Percentiles rank a stretch among this genome's conserved stretches.
Conservation (phyloP, 2,888 invertebrate species). For the Mythimna pallens region DNA sequence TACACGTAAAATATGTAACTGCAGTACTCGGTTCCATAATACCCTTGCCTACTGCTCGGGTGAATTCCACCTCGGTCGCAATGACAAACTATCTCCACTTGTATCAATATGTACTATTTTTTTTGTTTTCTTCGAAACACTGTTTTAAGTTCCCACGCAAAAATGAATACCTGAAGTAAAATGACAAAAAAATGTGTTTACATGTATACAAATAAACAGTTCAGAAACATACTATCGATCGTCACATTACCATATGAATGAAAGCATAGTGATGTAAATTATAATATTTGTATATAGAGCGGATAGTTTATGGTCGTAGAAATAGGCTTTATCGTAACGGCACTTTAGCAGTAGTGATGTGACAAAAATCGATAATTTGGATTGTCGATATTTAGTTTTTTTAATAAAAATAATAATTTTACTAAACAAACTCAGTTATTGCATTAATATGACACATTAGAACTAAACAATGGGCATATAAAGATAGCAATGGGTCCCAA, state of each 20-base stretch:
- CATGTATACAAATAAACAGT: neutral
- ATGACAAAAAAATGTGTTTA: neutral
- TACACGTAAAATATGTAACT: no score
- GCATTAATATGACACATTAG: no score
- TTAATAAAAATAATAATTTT: no score
- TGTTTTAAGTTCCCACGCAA: neutral
- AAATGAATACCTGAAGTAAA: neutral
- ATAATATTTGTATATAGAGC: constrained; percentile 36
- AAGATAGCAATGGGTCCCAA: no score
- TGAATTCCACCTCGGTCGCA: no score
- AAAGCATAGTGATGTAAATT: constrained; percentile 20
- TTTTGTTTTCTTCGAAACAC: no score
- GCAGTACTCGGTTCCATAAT: no score
- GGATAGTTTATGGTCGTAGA: constrained; percentile 40
- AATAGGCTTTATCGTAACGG: constrained; percentile 63
- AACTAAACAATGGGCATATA: no score
- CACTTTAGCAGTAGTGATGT: constrained; percentile 71
- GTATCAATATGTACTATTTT: no score
- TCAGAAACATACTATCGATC: neutral
- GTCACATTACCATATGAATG: constrained; percentile 36
- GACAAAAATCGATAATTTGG: constrained; percentile 34
- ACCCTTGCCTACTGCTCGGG: no score
- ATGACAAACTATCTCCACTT: no score
- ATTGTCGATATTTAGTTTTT: constrained; percentile 28
- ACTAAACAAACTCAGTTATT: no score